Evolutionary conservation across 2,888 invertebrate genomes (phyloP), one percentile per base, ranked within the genome.

Genomic region (Podabrus alpinus): DNA sequence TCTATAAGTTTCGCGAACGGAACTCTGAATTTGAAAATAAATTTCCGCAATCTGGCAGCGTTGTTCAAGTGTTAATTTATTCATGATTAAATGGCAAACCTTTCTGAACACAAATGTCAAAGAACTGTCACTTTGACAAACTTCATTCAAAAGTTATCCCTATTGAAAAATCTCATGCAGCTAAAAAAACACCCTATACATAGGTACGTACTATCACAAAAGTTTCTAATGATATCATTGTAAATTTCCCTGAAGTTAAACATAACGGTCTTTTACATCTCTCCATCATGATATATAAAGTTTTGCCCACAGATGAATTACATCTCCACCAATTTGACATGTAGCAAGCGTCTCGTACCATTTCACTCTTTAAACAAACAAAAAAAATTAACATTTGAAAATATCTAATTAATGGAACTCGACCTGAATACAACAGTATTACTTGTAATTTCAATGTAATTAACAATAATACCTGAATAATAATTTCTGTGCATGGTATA

Each of bases 251-350:
- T 29, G 69, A 15, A 25, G 69, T 60, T 13, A 69, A 24, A 15
- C 3, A 3, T 9, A 69, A 61, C 0, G 69, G 69, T 9, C 62
- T 60, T 15, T 69, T 62, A 1, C 24, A 21, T 62, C 69, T 59
- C 25, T 69, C 69, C 69, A 69, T 69, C 25, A 69, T 69, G 7
- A 69, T 69, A 15, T 25, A 24, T 21, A 69, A 21, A 15, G 69
- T 24, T 17, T 69, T 69, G 9, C 61, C 15, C 11, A 69, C 69
- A 7, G 60, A 15, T 61, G 60, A n/a, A 13, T 61, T 61, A 25
- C 62, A 69, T 1, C 25, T 9, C 10, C 11, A 15, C 69, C 69
- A 69, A 16, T 25, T 21, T 1, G 61, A 59, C 29, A 69, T 61
- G 15, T 69, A 69, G 10, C 61, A 69, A 16, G 69, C 61, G 9